Evolutionary conservation across 2,113 vertebrate species (phyloP).

Genomic region (Brachionichthys hirsutus): DNA sequence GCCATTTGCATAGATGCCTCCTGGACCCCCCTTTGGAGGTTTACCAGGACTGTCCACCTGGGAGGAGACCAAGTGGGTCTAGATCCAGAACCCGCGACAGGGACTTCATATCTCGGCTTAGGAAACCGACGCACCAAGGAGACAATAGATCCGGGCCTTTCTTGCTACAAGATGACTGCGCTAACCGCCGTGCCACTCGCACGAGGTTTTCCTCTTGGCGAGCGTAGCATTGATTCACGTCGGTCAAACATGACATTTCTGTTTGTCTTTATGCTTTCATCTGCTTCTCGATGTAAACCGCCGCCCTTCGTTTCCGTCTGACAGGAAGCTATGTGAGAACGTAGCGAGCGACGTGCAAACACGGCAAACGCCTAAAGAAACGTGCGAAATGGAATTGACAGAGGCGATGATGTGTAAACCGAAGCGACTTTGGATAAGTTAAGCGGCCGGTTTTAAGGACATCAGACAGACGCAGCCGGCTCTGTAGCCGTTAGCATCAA

Average conservation of each 20-base stretch:
- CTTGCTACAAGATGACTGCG: no score
- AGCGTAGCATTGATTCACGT: not conserved
- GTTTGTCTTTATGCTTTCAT: constrained; percentile 1
- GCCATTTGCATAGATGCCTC: no score
- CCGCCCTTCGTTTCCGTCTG: not conserved
- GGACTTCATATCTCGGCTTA: no score
- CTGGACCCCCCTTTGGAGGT: no score
- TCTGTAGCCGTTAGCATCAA: constrained; percentile 11
- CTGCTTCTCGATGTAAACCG: not conserved
- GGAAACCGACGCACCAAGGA: no score
- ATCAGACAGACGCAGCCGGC: constrained; percentile 36
- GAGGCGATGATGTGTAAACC: not conserved
- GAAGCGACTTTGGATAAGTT: constrained; percentile 34
- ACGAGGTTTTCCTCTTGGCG: no score
- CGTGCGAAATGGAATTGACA: not conserved
- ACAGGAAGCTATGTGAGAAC: not conserved
- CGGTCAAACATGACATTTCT: not conserved
- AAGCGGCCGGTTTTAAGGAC: constrained; percentile 43
- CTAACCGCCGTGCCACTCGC: no score
- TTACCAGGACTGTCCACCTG: no score
- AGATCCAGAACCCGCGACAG: no score
- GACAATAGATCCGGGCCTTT: no score
- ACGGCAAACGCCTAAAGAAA: not conserved
- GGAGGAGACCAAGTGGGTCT: no score
- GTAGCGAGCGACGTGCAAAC: constrained; percentile 12